Evolutionary conservation across 2,113 vertebrate genomes (phyloP).

Genomic region (Lamprotornis superbus): DNA sequence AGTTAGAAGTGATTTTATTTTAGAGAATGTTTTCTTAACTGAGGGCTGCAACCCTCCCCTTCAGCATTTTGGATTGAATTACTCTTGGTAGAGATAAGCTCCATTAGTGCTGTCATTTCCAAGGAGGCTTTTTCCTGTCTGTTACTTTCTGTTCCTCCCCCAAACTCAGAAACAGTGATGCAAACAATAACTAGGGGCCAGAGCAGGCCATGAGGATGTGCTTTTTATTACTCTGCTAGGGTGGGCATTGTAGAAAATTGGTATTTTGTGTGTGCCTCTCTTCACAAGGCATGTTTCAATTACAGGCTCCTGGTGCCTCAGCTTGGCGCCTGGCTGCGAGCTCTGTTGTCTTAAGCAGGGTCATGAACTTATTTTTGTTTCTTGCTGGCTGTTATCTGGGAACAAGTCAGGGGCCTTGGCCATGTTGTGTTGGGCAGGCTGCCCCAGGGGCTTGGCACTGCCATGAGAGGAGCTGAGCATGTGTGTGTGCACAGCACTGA

Average conservation of each 20-base stretch:
- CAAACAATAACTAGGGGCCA: slow-evolving; percentile 66
- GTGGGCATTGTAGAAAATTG: slow-evolving; percentile 60
- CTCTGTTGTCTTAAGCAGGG: slow-evolving; percentile 36
- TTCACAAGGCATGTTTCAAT: slow-evolving; percentile 52
- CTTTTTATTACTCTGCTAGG: slow-evolving; percentile 77
- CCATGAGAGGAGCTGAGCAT: neutral
- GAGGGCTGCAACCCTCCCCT: slow-evolving; percentile 70
- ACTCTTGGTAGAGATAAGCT: slow-evolving; percentile 84
- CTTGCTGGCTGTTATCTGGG: slow-evolving; percentile 13
- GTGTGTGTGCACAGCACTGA: neutral
- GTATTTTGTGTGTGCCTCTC: slow-evolving; percentile 59
- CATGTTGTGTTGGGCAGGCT: neutral
- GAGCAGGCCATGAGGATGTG: slow-evolving; percentile 51
- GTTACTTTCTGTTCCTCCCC: slow-evolving; percentile 21
- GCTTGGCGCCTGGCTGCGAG: neutral
- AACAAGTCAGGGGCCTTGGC: neutral
- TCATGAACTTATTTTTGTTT: slow-evolving; percentile 61
- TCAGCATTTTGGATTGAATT: slow-evolving; percentile 79
- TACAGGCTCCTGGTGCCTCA: slow-evolving; percentile 33
- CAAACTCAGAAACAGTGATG: slow-evolving; percentile 55
- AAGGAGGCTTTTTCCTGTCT: slow-evolving; percentile 70
- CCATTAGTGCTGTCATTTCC: slow-evolving; percentile 78
- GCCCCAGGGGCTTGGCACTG: neutral
- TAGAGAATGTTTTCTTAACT: slow-evolving; percentile 84
- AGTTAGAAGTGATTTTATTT: slow-evolving; percentile 83